A percentile compares a stretch with the other conserved stretches of the same genome.
Evolutionary conservation across 2,797 vertebrate species (phyloP).

Genomic region (Anas acuta): DNA sequence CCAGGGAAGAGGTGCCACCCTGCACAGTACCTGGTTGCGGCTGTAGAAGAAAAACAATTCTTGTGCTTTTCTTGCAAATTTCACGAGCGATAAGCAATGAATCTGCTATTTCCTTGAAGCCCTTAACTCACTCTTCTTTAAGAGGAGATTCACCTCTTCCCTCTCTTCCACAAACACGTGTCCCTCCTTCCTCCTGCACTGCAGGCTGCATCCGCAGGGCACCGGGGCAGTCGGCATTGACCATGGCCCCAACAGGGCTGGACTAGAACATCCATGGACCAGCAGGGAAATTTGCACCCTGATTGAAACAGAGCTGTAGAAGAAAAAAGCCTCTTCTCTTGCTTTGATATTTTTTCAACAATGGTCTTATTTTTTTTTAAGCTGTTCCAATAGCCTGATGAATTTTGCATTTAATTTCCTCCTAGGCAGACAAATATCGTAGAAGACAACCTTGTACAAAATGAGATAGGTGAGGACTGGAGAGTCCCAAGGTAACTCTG

Average conservation of each 20-base stretch:
- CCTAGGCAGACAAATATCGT: not conserved
- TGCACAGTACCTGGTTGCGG: not conserved
- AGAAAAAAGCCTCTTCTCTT: not conserved
- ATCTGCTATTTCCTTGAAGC: not conserved
- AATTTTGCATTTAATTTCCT: slow-evolving; percentile 19
- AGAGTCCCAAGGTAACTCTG: slow-evolving; percentile 10
- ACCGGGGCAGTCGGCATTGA: not conserved
- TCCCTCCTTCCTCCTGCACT: not conserved
- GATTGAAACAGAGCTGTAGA: not conserved
- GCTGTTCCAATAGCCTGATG: not conserved
- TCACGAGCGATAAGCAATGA: not conserved
- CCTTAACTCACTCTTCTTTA: not conserved
- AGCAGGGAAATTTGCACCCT: not conserved
- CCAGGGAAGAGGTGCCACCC: not conserved
- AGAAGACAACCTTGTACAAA: not conserved
- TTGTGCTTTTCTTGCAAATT: not conserved
- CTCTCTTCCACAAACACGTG: not conserved
- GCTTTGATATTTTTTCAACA: not conserved
- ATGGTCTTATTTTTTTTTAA: not conserved
- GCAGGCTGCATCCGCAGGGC: not conserved
- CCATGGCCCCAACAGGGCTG: not conserved
- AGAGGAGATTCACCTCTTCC: not conserved
- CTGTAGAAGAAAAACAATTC: not conserved
- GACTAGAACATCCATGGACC: not conserved
- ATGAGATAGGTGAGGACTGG: not conserved